phyloP scores from a whole-genome alignment of 2,888 invertebrate genomes.

The Lithophane leautieri region DNA sequence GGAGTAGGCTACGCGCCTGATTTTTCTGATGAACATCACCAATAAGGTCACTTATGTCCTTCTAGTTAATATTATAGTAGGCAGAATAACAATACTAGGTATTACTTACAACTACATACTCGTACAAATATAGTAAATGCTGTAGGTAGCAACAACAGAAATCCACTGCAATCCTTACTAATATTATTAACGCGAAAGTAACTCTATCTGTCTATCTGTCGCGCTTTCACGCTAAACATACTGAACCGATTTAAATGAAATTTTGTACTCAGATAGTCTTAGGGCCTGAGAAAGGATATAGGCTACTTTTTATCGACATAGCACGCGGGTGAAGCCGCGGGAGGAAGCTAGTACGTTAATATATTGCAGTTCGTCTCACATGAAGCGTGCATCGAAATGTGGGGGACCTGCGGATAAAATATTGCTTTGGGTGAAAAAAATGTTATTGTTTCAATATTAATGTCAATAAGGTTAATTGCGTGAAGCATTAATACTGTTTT shows the following conservation, averaged over 20 bases:
- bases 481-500: background rate
- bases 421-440: constrained; percentile 15
- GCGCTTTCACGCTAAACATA: too few species aligned
- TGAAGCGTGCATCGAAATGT: constrained; percentile 37
- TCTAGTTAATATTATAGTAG: background rate
- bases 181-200: too few species aligned
- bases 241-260: too few species aligned
- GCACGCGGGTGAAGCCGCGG: too few species aligned
- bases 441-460: background rate
- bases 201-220: too few species aligned
- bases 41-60: background rate
- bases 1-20: background rate
- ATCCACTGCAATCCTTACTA: background rate
- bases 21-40: background rate
- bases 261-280: too few species aligned
- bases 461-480: background rate
- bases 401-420: constrained; percentile 41
- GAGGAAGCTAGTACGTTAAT: too few species aligned
- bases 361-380: constrained; percentile 15
- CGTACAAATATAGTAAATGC: constrained; percentile 1
- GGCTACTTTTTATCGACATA: too few species aligned
- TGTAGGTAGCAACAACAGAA: background rate
- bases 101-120: background rate
- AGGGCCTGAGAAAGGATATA: too few species aligned
- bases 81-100: background rate